A percentile compares a stretch with the other conserved stretches of the same genome.
phyloP scores from a whole-genome alignment of 2,113 vertebrate species.

The Callaeas wilsoni region DNA sequence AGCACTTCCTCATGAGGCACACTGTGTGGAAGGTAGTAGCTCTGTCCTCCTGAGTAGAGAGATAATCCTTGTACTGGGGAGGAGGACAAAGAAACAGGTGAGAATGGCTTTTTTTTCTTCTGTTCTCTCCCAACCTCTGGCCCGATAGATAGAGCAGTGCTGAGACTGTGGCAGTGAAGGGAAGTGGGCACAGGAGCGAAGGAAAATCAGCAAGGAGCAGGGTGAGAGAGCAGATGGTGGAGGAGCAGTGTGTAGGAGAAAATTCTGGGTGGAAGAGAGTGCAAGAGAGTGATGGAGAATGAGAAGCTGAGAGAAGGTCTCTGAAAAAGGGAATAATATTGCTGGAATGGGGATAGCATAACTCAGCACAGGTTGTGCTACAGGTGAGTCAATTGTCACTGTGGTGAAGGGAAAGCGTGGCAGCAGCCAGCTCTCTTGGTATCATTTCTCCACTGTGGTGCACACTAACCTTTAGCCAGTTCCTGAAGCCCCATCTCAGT shows the following conservation, averaged over 20 bases:
- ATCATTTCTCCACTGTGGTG: background rate
- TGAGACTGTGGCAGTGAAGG: background rate
- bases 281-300: background rate
- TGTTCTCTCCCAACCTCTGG: background rate
- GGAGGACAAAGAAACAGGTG: background rate
- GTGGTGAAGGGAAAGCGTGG: accelerated
- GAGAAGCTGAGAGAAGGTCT: background rate
- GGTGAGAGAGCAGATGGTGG: background rate
- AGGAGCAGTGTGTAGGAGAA: background rate
- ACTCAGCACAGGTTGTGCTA: background rate
- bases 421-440: background rate
- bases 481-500: slow-evolving; percentile 72
- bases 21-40: slow-evolving; percentile 39
- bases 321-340: background rate
- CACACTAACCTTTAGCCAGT: slow-evolving; percentile 80
- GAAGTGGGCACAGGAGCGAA: background rate
- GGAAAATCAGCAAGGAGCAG: background rate
- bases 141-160: background rate
- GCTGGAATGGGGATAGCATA: background rate
- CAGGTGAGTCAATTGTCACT: background rate
- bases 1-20: slow-evolving; percentile 72
- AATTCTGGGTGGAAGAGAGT: background rate
- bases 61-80: slow-evolving; percentile 66
- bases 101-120: background rate
- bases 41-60: slow-evolving; percentile 64